phyloP scores from a whole-genome alignment of 2,113 vertebrate species.

The Salvelinus fontinalis region DNA sequence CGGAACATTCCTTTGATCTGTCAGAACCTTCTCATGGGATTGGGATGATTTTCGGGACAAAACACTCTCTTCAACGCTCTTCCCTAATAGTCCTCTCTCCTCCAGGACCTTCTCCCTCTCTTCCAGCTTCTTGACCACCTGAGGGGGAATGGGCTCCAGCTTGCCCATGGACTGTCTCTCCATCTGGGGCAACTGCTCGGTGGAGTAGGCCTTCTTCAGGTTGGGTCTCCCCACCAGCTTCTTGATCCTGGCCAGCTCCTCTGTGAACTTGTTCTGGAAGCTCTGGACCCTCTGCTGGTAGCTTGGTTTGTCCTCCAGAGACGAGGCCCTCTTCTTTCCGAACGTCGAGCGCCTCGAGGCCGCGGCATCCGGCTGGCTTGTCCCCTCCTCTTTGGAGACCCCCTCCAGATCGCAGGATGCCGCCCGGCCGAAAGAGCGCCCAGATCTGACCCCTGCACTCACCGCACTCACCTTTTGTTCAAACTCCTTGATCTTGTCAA shows the following conservation, averaged over 20 bases:
- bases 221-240: conserved; percentile 73
- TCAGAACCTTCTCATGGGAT: conserved; percentile 24
- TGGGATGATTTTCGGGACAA: background rate
- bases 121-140: conserved; percentile 65
- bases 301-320: conserved; percentile 84
- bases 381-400: conserved; percentile 51
- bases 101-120: conserved; percentile 50
- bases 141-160: conserved; percentile 58
- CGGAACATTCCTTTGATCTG: conserved; percentile 13
- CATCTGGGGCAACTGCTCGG: conserved; percentile 71
- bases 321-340: conserved; percentile 87
- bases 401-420: conserved; percentile 77
- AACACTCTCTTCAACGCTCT: background rate
- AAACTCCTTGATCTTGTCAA: conserved; percentile 85
- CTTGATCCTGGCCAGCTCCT: conserved; percentile 90
- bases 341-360: conserved; percentile 79
- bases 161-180: conserved; percentile 46
- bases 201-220: conserved; percentile 71
- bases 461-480: conserved; percentile 80
- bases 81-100: conserved; percentile 15
- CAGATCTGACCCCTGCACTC: conserved; percentile 60
- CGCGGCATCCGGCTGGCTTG: conserved; percentile 55
- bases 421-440: conserved; percentile 70
- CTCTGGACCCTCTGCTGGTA: conserved; percentile 77
- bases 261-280: conserved; percentile 87